Conservation (phyloP, 2,888 invertebrate species). For the Megalurothrips usitatus region DNA sequence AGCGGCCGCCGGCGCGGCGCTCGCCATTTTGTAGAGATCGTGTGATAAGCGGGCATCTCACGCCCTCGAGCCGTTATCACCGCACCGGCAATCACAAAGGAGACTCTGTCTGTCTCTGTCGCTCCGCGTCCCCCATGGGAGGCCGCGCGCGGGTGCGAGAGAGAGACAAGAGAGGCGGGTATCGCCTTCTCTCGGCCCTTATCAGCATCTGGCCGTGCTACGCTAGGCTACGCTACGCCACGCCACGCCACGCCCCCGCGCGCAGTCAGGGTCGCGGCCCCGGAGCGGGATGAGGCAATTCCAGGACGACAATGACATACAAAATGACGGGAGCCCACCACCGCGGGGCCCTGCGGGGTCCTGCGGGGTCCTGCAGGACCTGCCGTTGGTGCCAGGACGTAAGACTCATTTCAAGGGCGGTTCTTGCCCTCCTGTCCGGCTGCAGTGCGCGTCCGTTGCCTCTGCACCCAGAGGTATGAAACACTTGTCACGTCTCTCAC, state of each 20-base stretch:
- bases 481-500: too few relatives aligned
- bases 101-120: not conserved
- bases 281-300: too few relatives aligned
- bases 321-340: not conserved
- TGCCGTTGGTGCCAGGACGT: not conserved
- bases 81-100: not conserved
- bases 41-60: not conserved
- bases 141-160: not conserved
- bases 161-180: not conserved
- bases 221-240: not conserved
- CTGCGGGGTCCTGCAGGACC: not conserved
- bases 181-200: too few relatives aligned
- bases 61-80: not conserved
- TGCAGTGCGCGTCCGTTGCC: too few relatives aligned
- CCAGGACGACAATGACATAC: constrained; percentile 1
- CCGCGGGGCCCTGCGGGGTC: not conserved
- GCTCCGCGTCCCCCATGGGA: not conserved
- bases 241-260: not conserved
- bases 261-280: not conserved
- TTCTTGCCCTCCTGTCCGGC: too few relatives aligned
- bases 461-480: too few relatives aligned
- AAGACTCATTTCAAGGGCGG: not conserved
- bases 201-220: too few relatives aligned
- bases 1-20: not conserved
- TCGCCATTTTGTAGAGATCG: not conserved